These are phyloP conservation scores for Cuniculus paca DNA, from an alignment of 2,797 vertebrate species.

Conservation along the genomic window DNA sequence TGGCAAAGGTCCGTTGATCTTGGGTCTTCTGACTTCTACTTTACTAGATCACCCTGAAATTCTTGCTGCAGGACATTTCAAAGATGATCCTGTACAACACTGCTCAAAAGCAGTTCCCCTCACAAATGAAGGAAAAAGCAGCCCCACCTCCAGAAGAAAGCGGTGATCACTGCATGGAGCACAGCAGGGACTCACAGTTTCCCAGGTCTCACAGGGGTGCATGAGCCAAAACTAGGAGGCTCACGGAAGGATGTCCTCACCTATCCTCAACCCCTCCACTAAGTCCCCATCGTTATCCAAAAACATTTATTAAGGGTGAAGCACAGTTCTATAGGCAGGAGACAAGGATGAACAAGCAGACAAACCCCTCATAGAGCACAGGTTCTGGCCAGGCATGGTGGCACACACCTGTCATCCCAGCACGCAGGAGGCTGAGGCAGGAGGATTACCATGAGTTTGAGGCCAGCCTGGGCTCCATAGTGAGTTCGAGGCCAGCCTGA, in stretches of 20 bases:
- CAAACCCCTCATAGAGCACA: background rate
- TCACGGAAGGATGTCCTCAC: background rate
- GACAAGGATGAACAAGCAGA: background rate
- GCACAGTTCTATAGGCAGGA: background rate
- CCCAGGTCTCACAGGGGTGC: background rate
- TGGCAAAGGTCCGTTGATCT: background rate
- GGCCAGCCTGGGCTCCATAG: background rate
- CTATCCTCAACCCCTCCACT: too few species aligned
- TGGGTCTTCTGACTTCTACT: background rate
- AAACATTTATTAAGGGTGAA: background rate
- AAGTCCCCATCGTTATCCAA: background rate
- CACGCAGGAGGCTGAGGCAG: background rate
- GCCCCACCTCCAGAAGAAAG: background rate
- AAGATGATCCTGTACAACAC: background rate
- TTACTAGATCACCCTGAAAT: background rate
- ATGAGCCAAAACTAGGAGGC: background rate
- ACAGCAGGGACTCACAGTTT: background rate
- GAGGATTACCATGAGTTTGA: background rate
- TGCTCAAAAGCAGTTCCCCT: background rate
- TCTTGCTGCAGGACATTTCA: background rate
- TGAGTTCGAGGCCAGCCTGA: background rate
- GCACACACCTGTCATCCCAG: background rate
- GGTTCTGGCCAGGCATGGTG: background rate
- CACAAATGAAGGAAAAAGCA: background rate
- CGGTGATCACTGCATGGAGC: accelerated